A percentile compares a stretch with the other conserved stretches of the same genome.
phyloP scores from a whole-genome alignment of 2,888 invertebrate species.

The Gymnoscelis rufifasciata region DNA sequence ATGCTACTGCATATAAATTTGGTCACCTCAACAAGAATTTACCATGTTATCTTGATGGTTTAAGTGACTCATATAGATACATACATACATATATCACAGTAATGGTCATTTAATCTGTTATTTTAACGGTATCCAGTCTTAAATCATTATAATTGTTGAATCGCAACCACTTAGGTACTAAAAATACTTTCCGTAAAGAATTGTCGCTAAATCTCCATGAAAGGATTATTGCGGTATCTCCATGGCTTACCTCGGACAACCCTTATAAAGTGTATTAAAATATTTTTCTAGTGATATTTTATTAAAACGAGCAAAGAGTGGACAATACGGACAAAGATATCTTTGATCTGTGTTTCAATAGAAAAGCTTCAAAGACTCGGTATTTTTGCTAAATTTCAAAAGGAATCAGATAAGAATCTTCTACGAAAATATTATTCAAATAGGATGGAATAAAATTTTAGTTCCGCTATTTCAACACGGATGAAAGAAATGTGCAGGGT shows the following conservation, averaged over 20 bases:
- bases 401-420: conserved; percentile 4
- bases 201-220: too few species aligned
- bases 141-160: too few species aligned
- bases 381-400: conserved; percentile 17
- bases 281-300: conserved; percentile 74
- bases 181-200: too few species aligned
- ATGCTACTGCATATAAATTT: too few species aligned
- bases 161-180: too few species aligned
- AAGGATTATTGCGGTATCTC: conserved; percentile 50
- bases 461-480: not conserved
- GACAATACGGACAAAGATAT: conserved; percentile 36
- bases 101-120: too few species aligned
- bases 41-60: too few species aligned
- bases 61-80: too few species aligned
- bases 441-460: not conserved
- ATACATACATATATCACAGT: too few species aligned
- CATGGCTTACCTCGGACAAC: conserved; percentile 58
- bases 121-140: too few species aligned
- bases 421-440: not conserved
- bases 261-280: conserved; percentile 52
- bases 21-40: too few species aligned
- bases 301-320: conserved; percentile 51
- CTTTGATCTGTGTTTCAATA: conserved; percentile 57
- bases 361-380: conserved; percentile 12
- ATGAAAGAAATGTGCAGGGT: not conserved